Evolutionary conservation across 2,113 vertebrate genomes (phyloP).

Genomic region (Abramis brama): DNA sequence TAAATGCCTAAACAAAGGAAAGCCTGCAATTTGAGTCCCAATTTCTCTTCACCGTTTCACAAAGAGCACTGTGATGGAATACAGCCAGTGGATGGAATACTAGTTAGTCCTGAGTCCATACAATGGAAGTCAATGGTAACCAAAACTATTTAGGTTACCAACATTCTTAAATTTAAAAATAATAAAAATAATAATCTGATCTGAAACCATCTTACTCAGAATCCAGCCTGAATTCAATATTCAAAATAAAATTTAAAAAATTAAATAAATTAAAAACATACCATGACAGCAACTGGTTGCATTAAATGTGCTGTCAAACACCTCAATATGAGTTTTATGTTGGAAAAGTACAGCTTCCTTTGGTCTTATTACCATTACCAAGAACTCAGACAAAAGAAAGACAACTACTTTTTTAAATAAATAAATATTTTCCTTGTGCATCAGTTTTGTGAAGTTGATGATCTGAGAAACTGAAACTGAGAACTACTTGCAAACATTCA

Average conservation of each 20-base stretch:
- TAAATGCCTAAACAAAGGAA: slow-evolving; percentile 29
- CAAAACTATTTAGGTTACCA: neutral
- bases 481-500: neutral
- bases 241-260: neutral
- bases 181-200: too few relatives aligned
- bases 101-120: slow-evolving; percentile 12
- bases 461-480: neutral
- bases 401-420: neutral
- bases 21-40: slow-evolving; percentile 15
- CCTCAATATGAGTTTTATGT: neutral
- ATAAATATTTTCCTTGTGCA: too few relatives aligned
- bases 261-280: neutral
- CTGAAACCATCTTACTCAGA: neutral
- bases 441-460: slow-evolving; percentile 20
- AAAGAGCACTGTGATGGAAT: slow-evolving; percentile 59
- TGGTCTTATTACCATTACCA: neutral
- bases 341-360: neutral
- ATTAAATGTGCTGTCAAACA: neutral
- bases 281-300: neutral
- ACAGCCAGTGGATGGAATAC: slow-evolving; percentile 52
- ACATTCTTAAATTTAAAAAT: neutral
- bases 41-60: slow-evolving; percentile 26
- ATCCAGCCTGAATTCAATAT: neutral
- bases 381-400: neutral
- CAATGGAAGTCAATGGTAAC: too few relatives aligned